Conservation (phyloP, 2,797 vertebrate genomes). For the Pseudochaenichthys georgianus region DNA sequence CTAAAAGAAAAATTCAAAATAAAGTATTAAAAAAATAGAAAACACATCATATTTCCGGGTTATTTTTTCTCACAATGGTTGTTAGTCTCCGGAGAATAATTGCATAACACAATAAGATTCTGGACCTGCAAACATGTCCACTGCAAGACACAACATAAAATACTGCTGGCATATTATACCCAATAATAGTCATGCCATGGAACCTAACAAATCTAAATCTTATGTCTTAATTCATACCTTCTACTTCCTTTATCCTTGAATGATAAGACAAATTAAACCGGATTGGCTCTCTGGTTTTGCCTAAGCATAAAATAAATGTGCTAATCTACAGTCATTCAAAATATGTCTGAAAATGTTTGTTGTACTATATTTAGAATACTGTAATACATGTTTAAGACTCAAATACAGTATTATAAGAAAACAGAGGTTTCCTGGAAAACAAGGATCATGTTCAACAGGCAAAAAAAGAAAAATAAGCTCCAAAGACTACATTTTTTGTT, state of each 20-base stretch:
- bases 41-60: not conserved
- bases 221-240: not conserved
- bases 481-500: constrained; percentile 1
- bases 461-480: not conserved
- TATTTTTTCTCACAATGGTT: not conserved
- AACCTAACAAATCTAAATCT: not conserved
- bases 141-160: not conserved
- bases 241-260: not conserved
- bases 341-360: too few species aligned
- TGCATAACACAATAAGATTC: not conserved
- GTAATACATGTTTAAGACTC: too few species aligned
- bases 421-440: too few species aligned
- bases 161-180: not conserved
- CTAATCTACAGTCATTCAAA: too few species aligned
- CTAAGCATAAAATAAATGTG: too few species aligned
- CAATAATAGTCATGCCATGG: not conserved
- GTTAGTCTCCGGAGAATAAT: not conserved
- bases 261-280: too few species aligned
- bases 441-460: not conserved
- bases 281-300: not conserved
- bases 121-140: not conserved
- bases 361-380: too few species aligned
- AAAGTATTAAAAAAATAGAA: too few species aligned
- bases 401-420: too few species aligned
- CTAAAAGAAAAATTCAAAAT: too few species aligned